Conservation (phyloP, 2,797 vertebrate genomes). For the Molossus alvarezi region DNA sequence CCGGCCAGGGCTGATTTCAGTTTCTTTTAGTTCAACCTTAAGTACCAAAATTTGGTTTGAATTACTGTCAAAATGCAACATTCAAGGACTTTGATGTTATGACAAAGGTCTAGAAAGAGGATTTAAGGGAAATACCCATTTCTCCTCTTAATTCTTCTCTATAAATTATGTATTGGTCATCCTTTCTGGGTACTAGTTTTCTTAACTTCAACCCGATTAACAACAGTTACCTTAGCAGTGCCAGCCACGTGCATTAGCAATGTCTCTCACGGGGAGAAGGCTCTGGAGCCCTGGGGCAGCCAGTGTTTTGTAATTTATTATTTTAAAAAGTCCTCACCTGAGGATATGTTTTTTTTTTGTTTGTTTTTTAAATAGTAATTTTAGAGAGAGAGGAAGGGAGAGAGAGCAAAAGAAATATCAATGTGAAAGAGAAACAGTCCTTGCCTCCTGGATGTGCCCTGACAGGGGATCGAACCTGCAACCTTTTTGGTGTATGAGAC, state of each 20-base stretch:
- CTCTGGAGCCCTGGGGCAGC: neutral
- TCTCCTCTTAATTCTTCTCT: conserved; percentile 32
- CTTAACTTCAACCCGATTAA: neutral
- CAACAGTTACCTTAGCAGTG: neutral
- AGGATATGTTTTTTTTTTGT: too few relatives aligned
- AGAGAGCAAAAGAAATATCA: too few relatives aligned
- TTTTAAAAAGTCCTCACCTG: too few relatives aligned
- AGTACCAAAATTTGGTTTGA: conserved; percentile 23
- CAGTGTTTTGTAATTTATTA: neutral
- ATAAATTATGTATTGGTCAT: neutral
- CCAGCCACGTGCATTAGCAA: neutral
- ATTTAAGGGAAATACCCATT: conserved; percentile 38
- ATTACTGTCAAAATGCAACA: conserved; percentile 53
- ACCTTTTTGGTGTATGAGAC: neutral
- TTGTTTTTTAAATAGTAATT: too few relatives aligned
- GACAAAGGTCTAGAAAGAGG: neutral
- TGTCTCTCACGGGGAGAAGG: neutral
- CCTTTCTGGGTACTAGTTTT: conserved; percentile 10
- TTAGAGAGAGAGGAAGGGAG: too few relatives aligned
- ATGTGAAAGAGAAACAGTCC: too few relatives aligned
- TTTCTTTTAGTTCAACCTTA: conserved; percentile 30
- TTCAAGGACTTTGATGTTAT: neutral
- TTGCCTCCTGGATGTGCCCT: neutral
- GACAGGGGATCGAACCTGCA: too few relatives aligned
- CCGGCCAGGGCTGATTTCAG: too few relatives aligned